Evolutionary conservation across 2,888 invertebrate genomes (phyloP).

Genomic region (Eupithecia dodoneata): DNA sequence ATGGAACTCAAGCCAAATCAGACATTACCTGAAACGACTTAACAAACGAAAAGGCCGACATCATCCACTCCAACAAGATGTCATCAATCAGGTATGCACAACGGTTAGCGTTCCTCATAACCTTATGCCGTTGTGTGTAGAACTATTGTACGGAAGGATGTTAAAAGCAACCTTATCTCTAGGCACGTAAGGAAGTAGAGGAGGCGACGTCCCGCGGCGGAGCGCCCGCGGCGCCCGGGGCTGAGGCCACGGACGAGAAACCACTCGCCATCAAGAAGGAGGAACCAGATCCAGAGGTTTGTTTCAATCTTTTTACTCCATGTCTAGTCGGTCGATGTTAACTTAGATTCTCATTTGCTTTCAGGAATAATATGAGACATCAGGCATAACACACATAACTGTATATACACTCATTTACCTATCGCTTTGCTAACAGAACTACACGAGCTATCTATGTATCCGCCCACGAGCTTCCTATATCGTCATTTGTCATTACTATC

Average conservation of each 20-base stretch:
- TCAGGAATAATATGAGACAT: background rate
- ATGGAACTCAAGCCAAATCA: background rate
- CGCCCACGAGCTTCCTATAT: background rate
- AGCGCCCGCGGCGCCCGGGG: constrained; percentile 53
- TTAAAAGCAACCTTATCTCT: constrained; percentile 28
- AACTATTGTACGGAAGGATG: constrained; percentile 11
- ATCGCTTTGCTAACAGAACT: background rate
- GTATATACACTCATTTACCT: background rate
- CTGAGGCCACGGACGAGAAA: constrained; percentile 78
- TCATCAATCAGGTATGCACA: constrained; percentile 14
- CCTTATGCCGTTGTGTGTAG: background rate
- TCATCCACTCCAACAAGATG: constrained; percentile 3
- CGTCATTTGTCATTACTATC: background rate
- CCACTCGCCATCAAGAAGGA: constrained; percentile 83
- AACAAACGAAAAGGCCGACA: background rate
- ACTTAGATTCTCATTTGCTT: background rate
- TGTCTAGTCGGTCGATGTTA: background rate
- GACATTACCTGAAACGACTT: background rate
- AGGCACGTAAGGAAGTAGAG: constrained; percentile 77
- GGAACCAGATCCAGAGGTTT: constrained; percentile 81
- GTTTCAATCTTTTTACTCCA: constrained; percentile 4
- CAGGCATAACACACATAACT: too few relatives aligned
- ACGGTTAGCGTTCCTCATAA: constrained; percentile 6
- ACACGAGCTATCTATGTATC: background rate
- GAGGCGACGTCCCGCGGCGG: constrained; percentile 59